Conservation (phyloP, 2,797 vertebrate species). For the Meda fulgida region DNA sequence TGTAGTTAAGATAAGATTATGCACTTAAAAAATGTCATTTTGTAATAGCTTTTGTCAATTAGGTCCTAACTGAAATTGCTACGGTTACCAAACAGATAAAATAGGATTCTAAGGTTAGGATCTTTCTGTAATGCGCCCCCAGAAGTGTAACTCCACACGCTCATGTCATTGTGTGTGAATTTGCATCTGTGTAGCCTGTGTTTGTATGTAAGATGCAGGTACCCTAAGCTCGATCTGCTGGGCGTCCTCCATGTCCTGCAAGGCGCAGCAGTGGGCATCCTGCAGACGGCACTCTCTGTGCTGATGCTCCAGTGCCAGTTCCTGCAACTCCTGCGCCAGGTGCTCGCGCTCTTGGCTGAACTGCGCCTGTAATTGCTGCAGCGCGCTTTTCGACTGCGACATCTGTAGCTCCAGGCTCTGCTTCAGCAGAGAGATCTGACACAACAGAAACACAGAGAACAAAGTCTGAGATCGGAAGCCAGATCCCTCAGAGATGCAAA, state of each 20-base stretch:
- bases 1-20: too few relatives aligned
- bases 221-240: constrained; percentile 92
- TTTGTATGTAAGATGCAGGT: constrained; percentile 44
- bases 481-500: background rate
- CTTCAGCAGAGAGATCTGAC: constrained; percentile 93
- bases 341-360: constrained; percentile 96
- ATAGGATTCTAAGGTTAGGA: too few relatives aligned
- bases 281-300: constrained; percentile 90
- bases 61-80: too few relatives aligned
- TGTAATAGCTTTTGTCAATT: too few relatives aligned
- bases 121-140: too few relatives aligned
- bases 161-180: constrained; percentile 1
- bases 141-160: background rate
- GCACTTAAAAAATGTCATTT: too few relatives aligned
- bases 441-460: constrained; percentile 33
- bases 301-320: constrained; percentile 91
- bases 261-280: constrained; percentile 93
- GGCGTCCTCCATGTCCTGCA: constrained; percentile 93
- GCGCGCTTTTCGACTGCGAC: constrained; percentile 93
- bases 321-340: constrained; percentile 93
- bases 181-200: background rate
- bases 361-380: constrained; percentile 95
- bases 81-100: too few relatives aligned
- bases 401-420: constrained; percentile 97
- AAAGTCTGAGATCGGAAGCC: background rate